These are phyloP conservation scores for Cyprinella venusta DNA, from an alignment of 2,797 vertebrate genomes.

Conservation along the genomic window DNA sequence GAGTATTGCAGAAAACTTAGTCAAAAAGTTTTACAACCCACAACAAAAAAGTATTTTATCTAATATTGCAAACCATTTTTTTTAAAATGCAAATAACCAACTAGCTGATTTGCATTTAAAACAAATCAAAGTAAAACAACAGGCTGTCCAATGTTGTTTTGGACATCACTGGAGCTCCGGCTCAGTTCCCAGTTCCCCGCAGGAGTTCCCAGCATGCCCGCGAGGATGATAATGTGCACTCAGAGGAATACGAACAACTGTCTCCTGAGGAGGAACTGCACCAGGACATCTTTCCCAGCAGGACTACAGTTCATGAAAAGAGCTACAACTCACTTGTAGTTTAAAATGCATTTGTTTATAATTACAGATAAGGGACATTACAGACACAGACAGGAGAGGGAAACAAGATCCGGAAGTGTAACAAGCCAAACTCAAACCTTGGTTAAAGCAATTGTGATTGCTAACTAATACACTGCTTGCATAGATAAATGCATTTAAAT, in stretches of 20 bases:
- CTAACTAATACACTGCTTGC: background rate
- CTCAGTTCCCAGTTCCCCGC: conserved; percentile 37
- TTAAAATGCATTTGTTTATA: background rate
- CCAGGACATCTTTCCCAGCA: conserved; percentile 9
- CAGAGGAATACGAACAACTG: conserved; percentile 51
- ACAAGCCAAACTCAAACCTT: background rate
- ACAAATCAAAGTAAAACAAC: conserved; percentile 10
- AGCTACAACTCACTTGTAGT: conserved; percentile 5
- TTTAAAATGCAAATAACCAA: background rate
- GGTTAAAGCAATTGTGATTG: background rate
- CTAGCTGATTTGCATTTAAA: background rate
- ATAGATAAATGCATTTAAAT: background rate
- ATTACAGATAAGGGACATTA: background rate
- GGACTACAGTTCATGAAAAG: conserved; percentile 5
- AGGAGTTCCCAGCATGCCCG: conserved; percentile 24
- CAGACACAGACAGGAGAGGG: background rate
- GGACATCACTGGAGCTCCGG: conserved; percentile 9
- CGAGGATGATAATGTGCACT: conserved; percentile 50
- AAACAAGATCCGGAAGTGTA: background rate
- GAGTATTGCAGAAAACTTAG: background rate
- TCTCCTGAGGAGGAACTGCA: conserved; percentile 34
- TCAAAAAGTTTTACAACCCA: background rate
- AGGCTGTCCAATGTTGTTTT: conserved; percentile 25
- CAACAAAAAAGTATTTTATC: background rate
- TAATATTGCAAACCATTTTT: too few relatives aligned